These are phyloP conservation scores for Drosophila flavopinicola DNA, from an alignment of 2,888 invertebrate species.

Conservation along the genomic window DNA sequence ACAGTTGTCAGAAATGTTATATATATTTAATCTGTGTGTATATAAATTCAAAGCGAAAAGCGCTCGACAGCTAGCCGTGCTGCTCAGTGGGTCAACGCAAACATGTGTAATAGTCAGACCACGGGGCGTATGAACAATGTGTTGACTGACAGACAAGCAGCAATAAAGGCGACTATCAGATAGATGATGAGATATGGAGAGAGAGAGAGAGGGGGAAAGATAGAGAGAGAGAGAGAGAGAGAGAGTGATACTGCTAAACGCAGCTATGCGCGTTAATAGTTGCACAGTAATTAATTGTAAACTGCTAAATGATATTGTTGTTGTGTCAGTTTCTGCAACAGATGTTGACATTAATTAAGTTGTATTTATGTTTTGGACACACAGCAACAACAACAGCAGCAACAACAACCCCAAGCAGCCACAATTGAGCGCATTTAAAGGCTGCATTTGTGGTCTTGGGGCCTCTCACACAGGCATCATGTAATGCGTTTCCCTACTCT, in stretches of 20 bases:
- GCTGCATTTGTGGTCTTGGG: constrained; percentile 31
- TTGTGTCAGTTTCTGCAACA: constrained; percentile 30
- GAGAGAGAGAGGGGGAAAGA: neutral
- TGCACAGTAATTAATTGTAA: constrained; percentile 70
- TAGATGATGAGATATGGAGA: neutral
- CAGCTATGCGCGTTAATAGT: constrained; percentile 53
- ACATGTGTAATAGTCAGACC: constrained; percentile 33
- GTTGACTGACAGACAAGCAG: constrained; percentile 52
- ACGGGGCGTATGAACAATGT: constrained; percentile 66
- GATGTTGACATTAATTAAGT: constrained; percentile 71
- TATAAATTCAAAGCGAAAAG: constrained; percentile 3
- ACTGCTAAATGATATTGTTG: constrained; percentile 58
- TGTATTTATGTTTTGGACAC: constrained; percentile 75
- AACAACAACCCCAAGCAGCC: constrained; percentile 10
- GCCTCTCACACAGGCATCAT: neutral
- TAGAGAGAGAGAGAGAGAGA: neutral
- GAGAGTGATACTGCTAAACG: constrained; percentile 12
- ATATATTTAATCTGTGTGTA: constrained; percentile 13
- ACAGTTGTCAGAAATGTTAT: constrained; percentile 9
- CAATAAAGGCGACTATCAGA: constrained; percentile 19
- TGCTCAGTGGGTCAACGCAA: constrained; percentile 55
- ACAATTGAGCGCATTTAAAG: constrained; percentile 46
- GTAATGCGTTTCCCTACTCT: constrained; percentile 14
- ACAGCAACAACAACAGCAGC: constrained; percentile 18
- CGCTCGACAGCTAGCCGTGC: neutral